Evolutionary conservation across 2,888 invertebrate species (phyloP), one percentile per base, ranked within the genome.

Genomic region (Vanessa cardui): DNA sequence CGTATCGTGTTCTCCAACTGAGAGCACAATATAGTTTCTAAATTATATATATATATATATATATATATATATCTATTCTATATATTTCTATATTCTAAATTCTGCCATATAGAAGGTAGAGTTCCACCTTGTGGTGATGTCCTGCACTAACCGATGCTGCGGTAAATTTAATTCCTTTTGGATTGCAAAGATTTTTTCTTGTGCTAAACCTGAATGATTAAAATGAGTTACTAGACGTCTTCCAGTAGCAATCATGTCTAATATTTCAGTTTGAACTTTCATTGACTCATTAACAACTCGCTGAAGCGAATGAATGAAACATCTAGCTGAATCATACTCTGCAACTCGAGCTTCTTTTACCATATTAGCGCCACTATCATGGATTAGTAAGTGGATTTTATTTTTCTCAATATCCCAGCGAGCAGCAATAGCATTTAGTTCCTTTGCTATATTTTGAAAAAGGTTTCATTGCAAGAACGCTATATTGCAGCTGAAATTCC

Each of bases 231-330:
- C 80, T n/a, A 82, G 60, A 5, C 78, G 74, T 69, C 81, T 78
- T 0, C 60, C 73, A 68, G 74, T 59, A 77, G 73, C 66, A 7
- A 80, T 31, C 74, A 76, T 76, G 7, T 73, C 62, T 69, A 49
- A 0, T 73, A 80, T 45, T 56, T 78, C 77, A 54, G 76, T 16
- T 44, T 82, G 79, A 56, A 39, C 47, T 61, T 79, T 78, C 0
- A 83, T 31, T 20, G 78, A 76, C 49, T 80, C 71, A n/a, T 49
- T 54, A 0, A 80, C 63, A 61, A 31, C 77, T 70, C 72, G n/a
- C 50, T 80, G 79, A 0, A 80, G 67, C 1, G 75, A 71, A 65
- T 80, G 78, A 64, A 79, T 78, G 58, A 80, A 80, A 54, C 78
- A 80, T 16, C 76, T 69, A 44, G 47, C 73, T 5, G 79, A 77